Percentiles rank a stretch among this genome's conserved stretches.
These are phyloP conservation scores for Caranx melampygus DNA, from an alignment of 2,113 vertebrate genomes.

Conservation along the genomic window DNA sequence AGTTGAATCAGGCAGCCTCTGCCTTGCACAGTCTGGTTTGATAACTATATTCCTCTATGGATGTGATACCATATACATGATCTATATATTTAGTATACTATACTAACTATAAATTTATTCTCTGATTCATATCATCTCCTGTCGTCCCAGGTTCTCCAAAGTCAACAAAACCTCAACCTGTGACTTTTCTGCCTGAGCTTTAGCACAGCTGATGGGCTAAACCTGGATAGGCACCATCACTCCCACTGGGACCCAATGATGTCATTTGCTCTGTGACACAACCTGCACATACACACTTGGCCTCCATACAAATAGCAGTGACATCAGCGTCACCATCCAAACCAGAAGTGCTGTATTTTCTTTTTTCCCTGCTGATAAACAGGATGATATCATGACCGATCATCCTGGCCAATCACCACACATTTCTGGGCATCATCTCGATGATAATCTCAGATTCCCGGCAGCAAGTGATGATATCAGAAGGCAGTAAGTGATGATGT, in stretches of 20 bases:
- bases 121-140: neutral
- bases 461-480: constrained; percentile 54
- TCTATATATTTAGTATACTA: neutral
- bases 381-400: constrained; percentile 52
- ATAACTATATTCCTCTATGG: neutral
- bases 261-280: constrained; percentile 36
- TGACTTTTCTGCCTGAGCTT: constrained; percentile 27
- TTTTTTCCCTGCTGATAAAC: constrained; percentile 12
- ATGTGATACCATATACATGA: neutral
- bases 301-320: constrained; percentile 14
- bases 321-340: constrained; percentile 35
- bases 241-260: constrained; percentile 22
- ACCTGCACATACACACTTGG: neutral
- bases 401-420: constrained; percentile 30
- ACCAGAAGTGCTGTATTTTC: constrained; percentile 11
- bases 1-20: too few relatives aligned
- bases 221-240: neutral
- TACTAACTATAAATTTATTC: neutral
- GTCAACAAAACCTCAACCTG: constrained; percentile 30
- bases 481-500: constrained; percentile 32
- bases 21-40: too few relatives aligned
- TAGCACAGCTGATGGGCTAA: constrained; percentile 25
- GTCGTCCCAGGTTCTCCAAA: constrained; percentile 4
- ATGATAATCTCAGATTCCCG: constrained; percentile 49
- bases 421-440: constrained; percentile 24